Evolutionary conservation across 2,113 vertebrate genomes (phyloP).

Genomic region (Notothenia coriiceps): DNA sequence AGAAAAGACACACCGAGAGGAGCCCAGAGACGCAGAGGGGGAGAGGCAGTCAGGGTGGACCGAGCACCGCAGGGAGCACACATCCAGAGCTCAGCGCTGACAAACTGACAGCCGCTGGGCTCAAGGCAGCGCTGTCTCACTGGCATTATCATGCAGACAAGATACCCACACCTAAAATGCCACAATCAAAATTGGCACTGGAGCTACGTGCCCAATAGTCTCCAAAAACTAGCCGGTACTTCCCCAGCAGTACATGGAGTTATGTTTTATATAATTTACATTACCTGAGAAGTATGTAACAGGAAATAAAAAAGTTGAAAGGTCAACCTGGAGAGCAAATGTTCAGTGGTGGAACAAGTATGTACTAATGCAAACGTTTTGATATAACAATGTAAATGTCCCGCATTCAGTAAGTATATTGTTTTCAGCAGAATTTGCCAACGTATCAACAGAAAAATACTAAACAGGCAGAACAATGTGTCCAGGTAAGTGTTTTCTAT

Average conservation of each 20-base stretch:
- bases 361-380: background rate
- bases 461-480: background rate
- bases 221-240: background rate
- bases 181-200: slow-evolving; percentile 13
- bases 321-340: too few relatives aligned
- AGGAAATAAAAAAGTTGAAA: too few relatives aligned
- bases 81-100: slow-evolving; percentile 47
- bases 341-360: background rate
- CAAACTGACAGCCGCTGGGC: slow-evolving; percentile 50
- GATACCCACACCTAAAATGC: slow-evolving; percentile 30
- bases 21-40: slow-evolving; percentile 15
- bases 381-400: background rate
- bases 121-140: slow-evolving; percentile 2
- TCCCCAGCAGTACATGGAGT: background rate
- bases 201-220: background rate
- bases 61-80: slow-evolving; percentile 28
- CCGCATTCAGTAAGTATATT: background rate
- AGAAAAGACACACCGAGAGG: slow-evolving; percentile 16
- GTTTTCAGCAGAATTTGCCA: background rate
- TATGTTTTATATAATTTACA: background rate
- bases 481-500: background rate
- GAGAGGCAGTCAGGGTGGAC: slow-evolving; percentile 43
- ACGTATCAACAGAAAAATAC: background rate
- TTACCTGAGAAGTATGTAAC: background rate
- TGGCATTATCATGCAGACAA: slow-evolving; percentile 49